Evolutionary conservation across 1,140 invertebrate species (phyloP), one percentile per base, ranked within the genome.

Genomic region (Drosophila busckii): DNA sequence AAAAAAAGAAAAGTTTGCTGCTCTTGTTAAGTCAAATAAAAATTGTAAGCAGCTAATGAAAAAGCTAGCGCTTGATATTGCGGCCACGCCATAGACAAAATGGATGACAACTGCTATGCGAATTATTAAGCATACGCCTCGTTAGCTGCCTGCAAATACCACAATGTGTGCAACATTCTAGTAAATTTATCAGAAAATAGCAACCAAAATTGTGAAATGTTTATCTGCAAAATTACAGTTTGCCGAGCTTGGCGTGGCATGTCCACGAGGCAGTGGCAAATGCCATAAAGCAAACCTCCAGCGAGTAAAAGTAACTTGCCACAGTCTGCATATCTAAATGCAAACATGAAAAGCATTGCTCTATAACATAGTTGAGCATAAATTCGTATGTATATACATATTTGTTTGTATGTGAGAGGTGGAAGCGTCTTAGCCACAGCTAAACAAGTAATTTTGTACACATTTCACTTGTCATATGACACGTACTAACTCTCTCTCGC

Each of bases 381-480:
- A 25, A 17, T 35, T 13, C 8, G 2, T 4, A 7, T 38, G 12
- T 55, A 15, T 45, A 17, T 49, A 7, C 50, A 32, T 32, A 8
- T 38, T 32, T 32, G 44, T 35, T 9, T 16, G 31, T 31, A 41
- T 34, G 10, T 4, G 13, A 12, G 50, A 19, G 8, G 10, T 12
- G 16, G 16, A 44, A 48, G 49, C 70, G 45, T 53, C 70, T 70
- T 78, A 71, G 44, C 73, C 63, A 41, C 68, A 68, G 48, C 75
- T 73, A 73, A 80, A 82, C 75, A 80, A 80, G 73, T 82, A 82
- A 80, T 82, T 80, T 80, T 73, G 73, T 37, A 54, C 75, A 80
- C 73, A 80, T 80, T 80, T 80, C 73, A 80, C 73, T 80, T 80
- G 73, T 80, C 73, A 80, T 69, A 80, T 69, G 73, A 80, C 75